Evolutionary conservation across 2,113 vertebrate genomes (phyloP), one percentile per base, ranked within the genome.

Genomic region (Solea solea): DNA sequence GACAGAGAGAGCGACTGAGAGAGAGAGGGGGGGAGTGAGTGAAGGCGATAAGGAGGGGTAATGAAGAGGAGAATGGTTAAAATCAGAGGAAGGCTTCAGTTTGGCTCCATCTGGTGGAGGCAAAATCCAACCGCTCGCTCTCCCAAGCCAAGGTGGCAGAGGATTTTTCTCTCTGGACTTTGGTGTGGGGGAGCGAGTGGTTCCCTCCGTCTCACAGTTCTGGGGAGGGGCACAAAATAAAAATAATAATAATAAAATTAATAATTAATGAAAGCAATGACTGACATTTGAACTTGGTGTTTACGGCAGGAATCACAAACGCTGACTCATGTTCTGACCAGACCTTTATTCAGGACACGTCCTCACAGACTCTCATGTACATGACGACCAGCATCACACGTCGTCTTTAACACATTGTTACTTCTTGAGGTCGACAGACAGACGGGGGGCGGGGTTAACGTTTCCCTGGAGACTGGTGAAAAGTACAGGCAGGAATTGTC

Each of bases 61-160:
- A 1, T 14, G 28, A 40, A 16, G 41, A 13, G 41, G 13, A 14
- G 44, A 28, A 4, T 5, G 8, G 1, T 12, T 41, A 48, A 58
- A 3, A 9, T 3, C 10, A 13, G 6, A 13, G 0, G 12, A 49
- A 3, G 28, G 13, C 9, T 50, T 13, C 5, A 64, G 10, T 39
- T 12, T 28, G 40, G 54, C 72, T n/a, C 78, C 76, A 72, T 4
- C 86, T 86, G 53, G 28, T 73, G 81, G 81, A 51, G 45, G 64
- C 34, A 67, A 58, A 56, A 25, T 54, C 3, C 14, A 15, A 52
- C n/a, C 1, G 9, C 10, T 21, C 21, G 21, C 21, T 21, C 21
- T 21, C 21, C 21, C 21, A n/a, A 21, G 7, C 15, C n/a, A n/a
- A n/a, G n/a, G n/a, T n/a, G n/a, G n/a, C n/a, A n/a, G n/a, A n/a